These are phyloP conservation scores for Phoenicopterus ruber DNA, from an alignment of 2,113 vertebrate species.

Conservation along the genomic window DNA sequence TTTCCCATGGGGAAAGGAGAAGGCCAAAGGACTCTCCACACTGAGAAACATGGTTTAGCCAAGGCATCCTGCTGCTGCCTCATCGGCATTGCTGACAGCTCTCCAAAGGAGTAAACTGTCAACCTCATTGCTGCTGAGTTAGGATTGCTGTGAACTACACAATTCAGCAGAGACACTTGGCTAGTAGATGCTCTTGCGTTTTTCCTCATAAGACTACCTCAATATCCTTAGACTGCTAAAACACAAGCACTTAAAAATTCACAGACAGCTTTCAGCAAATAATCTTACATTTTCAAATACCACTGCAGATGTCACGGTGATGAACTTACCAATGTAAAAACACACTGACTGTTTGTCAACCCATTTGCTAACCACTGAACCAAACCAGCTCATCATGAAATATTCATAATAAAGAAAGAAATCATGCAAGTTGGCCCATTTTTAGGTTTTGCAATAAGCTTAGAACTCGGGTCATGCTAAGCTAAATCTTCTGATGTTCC, in stretches of 20 bases:
- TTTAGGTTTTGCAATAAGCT: neutral
- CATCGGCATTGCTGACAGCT: neutral
- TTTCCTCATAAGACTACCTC: neutral
- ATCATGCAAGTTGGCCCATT: neutral
- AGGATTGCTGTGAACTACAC: neutral
- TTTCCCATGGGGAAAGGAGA: neutral
- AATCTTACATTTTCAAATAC: neutral
- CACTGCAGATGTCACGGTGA: neutral
- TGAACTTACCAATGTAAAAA: neutral
- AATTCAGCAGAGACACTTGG: neutral
- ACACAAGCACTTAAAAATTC: neutral
- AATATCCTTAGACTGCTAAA: neutral
- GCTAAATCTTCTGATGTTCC: neutral
- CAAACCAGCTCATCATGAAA: neutral
- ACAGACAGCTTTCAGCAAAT: neutral
- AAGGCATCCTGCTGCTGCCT: neutral
- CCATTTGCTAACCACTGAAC: neutral
- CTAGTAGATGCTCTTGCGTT: neutral
- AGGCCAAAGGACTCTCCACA: neutral
- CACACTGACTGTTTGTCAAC: neutral
- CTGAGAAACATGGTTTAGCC: neutral
- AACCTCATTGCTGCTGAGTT: neutral
- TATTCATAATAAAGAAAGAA: neutral
- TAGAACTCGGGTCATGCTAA: neutral
- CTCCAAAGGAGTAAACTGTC: neutral